phyloP scores from a whole-genome alignment of 2,888 invertebrate genomes.

The Criorhina ranunculi region DNA sequence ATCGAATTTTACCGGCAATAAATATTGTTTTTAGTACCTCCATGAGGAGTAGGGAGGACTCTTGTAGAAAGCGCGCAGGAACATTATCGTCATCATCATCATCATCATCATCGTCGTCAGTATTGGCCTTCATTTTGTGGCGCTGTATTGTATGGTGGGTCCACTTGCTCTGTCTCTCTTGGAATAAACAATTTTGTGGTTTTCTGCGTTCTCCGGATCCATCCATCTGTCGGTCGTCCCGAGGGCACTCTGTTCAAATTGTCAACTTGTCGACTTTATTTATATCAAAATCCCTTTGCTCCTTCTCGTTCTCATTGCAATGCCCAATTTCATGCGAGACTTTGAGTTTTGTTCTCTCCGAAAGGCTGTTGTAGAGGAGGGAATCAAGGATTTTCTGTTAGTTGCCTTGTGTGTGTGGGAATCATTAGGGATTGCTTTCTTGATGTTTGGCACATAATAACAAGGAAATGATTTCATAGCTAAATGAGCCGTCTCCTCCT shows the following conservation, averaged over 20 bases:
- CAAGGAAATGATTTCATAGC: constrained; percentile 59
- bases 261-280: constrained; percentile 73
- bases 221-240: constrained; percentile 32
- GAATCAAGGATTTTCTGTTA: not conserved
- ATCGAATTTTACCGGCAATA: constrained; percentile 51
- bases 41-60: not conserved
- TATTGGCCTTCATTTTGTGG: not conserved
- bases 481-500: constrained; percentile 37
- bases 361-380: not conserved
- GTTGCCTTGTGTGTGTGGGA: constrained; percentile 19
- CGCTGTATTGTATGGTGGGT: not conserved
- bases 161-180: not conserved
- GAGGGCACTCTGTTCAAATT: constrained; percentile 68
- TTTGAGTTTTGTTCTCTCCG: not conserved
- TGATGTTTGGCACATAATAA: constrained; percentile 59
- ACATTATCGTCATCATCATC: constrained; percentile 14
- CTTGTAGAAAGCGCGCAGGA: constrained; percentile 26
- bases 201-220: constrained; percentile 34
- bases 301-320: constrained; percentile 6
- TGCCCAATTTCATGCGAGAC: constrained; percentile 33
- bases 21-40: constrained; percentile 32
- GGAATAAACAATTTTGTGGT: too few species aligned
- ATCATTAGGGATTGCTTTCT: constrained; percentile 48
- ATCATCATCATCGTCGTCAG: constrained; percentile 8
- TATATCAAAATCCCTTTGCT: constrained; percentile 41